Base-by-base conservation (phyloP, 2,113 vertebrate species). In the Oreocharis arfaki region DNA sequence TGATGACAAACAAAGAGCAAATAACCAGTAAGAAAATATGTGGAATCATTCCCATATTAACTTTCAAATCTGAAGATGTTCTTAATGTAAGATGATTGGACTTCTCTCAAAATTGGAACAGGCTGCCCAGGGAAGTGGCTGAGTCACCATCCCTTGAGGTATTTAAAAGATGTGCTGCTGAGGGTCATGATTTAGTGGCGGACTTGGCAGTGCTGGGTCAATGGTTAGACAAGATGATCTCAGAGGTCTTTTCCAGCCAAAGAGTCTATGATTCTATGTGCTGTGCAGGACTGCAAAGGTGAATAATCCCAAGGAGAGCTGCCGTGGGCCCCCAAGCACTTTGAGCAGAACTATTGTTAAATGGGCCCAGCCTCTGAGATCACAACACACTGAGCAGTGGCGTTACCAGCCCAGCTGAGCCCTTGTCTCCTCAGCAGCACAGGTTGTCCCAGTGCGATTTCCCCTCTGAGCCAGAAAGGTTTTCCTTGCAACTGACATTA, bases 371-470 rank as follows among this genome's bases (percentile, higher is more conserved):
- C 15, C 8, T 20, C 50, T 53, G 47, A 80, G 74, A 44, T 6
- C 14, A 37, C 28, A 16, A 11, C 23, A 56, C 0, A 0, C 35
- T 22, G 26, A 33, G n/a, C 68, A 75, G 47, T 27, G 74, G 28
- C 28, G 8, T 63, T 41, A 39, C 42, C 35, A 16, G 27, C 26
- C 27, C 7, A 23, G 22, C 30, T 57, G 42, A 68, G 33, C 47
- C 47, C 64, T 41, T 59, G 22, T n/a, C 56, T 27, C 50, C 8
- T 3, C 56, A 56, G 22, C 22, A 69, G 22, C 9, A 21, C 22
- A 24, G 41, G 17, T 27, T 75, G 26, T 50, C 44, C 28, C 28
- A 26, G 39, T 13, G 13, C 2, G 1, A 16, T 53, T 59, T 24
- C 5, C 24, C 5, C 44, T 17, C 74, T 53, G 28, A 89, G 49